Conservation (phyloP, 2,113 vertebrate genomes). For the Corynorhinus townsendii region DNA sequence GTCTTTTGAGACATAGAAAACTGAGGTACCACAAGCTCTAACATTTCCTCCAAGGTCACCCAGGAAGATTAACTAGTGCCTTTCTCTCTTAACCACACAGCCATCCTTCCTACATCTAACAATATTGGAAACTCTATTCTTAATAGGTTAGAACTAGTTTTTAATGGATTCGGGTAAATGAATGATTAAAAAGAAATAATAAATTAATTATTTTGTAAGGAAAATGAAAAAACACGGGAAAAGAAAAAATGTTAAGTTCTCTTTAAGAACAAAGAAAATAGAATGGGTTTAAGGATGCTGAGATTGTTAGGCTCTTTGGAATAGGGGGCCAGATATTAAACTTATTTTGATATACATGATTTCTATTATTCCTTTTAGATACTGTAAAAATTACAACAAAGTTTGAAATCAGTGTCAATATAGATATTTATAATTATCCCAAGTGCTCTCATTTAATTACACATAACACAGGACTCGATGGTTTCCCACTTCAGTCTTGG, state of each 20-base stretch:
- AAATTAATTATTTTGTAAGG: neutral
- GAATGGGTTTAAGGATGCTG: neutral
- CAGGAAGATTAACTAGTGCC: neutral
- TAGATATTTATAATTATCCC: slow-evolving; percentile 23
- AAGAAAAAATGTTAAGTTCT: neutral
- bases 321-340: neutral
- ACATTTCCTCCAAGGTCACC: neutral
- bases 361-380: neutral
- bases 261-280: neutral
- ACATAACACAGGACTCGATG: neutral
- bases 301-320: neutral
- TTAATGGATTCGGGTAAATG: neutral
- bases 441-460: neutral
- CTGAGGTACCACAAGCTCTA: neutral
- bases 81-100: neutral
- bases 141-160: neutral
- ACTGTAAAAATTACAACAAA: neutral
- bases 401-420: neutral
- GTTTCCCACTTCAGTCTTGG: neutral
- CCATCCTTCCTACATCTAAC: neutral
- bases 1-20: neutral
- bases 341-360: neutral
- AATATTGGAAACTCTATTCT: neutral
- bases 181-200: neutral
- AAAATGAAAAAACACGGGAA: neutral